A percentile compares a stretch with the other conserved stretches of the same genome.
These are phyloP conservation scores for Troides oblongomaculatus DNA, from an alignment of 2,888 invertebrate genomes.

Conservation along the genomic window DNA sequence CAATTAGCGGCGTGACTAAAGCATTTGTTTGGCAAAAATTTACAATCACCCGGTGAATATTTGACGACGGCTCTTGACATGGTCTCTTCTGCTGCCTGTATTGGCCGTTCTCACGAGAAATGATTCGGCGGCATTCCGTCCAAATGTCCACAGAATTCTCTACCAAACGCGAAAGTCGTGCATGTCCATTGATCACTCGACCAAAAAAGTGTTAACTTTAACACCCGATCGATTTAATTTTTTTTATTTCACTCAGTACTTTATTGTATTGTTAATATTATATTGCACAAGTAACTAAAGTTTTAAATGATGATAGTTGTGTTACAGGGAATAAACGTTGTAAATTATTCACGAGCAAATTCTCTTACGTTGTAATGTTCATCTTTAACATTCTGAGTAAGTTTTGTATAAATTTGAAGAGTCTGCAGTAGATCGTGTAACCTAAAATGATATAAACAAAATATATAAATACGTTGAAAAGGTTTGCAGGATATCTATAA, in stretches of 20 bases:
- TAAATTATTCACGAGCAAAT: neutral
- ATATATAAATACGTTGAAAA: too few species aligned
- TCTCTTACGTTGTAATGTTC: too few species aligned
- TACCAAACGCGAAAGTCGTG: slow-evolving; percentile 74
- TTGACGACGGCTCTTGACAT: slow-evolving; percentile 63
- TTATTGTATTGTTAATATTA: slow-evolving; percentile 31
- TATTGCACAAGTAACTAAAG: slow-evolving; percentile 16
- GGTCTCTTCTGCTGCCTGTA: slow-evolving; percentile 35
- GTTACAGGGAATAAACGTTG: neutral
- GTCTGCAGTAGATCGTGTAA: too few species aligned
- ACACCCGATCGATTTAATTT: slow-evolving; percentile 53
- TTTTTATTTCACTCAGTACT: slow-evolving; percentile 51
- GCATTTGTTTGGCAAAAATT: slow-evolving; percentile 74
- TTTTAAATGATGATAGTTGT: neutral
- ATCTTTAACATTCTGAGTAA: too few species aligned
- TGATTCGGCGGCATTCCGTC: slow-evolving; percentile 64
- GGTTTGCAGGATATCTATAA: too few species aligned
- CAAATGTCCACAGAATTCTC: slow-evolving; percentile 65
- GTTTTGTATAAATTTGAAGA: too few species aligned
- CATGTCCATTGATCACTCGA: slow-evolving; percentile 67
- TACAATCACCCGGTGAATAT: slow-evolving; percentile 65
- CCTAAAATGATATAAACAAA: too few species aligned
- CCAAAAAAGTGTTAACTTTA: slow-evolving; percentile 63
- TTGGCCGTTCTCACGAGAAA: slow-evolving; percentile 75
- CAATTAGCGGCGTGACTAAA: slow-evolving; percentile 68